Conservation (phyloP, 2,888 invertebrate genomes). For the Tipula vernalis region DNA sequence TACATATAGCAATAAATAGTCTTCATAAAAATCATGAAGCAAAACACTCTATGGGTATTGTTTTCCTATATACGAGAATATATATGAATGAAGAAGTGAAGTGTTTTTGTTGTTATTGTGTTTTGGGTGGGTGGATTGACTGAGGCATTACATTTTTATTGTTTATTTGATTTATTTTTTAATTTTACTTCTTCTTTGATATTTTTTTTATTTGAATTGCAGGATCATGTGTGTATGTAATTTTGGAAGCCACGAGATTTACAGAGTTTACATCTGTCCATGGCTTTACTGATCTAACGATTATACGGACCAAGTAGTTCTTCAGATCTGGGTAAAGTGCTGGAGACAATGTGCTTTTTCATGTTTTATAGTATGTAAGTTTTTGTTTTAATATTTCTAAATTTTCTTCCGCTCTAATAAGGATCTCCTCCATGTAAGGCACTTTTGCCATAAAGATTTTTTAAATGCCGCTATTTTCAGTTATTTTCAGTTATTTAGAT, state of each 20-base stretch:
- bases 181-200: neutral
- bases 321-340: no score
- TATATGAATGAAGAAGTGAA: neutral
- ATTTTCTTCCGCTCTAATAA: no score
- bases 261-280: no score
- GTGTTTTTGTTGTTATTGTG: neutral
- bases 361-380: no score
- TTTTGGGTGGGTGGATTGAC: neutral
- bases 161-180: neutral
- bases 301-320: no score
- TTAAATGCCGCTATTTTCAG: no score
- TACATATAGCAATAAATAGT: neutral
- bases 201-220: neutral
- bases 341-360: no score
- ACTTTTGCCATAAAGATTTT: no score
- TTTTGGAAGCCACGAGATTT: neutral
- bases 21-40: conserved; percentile 9
- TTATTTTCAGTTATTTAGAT: no score
- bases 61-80: neutral
- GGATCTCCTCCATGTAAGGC: no score
- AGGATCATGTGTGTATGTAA: neutral
- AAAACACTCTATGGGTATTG: conserved; percentile 6
- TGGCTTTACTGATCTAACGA: no score
- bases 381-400: no score
- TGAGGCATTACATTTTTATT: neutral